A percentile compares a stretch with the other conserved stretches of the same genome.
phyloP scores from a whole-genome alignment of 2,113 vertebrate genomes.

The Anguilla rostrata region DNA sequence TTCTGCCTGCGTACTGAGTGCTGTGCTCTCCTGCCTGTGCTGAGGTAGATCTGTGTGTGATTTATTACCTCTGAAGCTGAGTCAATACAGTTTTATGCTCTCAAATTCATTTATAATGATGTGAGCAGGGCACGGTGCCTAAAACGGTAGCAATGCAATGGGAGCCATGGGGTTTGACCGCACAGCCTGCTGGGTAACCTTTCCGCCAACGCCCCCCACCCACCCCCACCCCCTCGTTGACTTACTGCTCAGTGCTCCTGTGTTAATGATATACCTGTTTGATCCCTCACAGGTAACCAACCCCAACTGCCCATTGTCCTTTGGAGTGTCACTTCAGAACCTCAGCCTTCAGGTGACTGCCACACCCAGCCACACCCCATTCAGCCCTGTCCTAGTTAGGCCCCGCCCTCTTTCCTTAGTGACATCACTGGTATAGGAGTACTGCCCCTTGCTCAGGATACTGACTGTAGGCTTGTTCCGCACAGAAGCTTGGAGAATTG shows the following conservation, averaged over 20 bases:
- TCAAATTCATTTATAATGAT: not conserved
- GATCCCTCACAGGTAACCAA: conserved; percentile 82
- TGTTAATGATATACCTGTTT: conserved; percentile 7
- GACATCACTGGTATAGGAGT: not conserved
- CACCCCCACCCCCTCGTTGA: not conserved
- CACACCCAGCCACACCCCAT: no score
- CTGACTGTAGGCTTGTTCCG: no score
- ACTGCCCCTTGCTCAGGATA: no score
- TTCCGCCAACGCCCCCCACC: no score
- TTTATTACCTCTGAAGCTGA: no score
- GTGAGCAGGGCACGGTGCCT: not conserved
- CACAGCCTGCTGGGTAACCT: not conserved
- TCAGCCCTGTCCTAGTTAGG: no score
- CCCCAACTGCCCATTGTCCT: conserved; percentile 82
- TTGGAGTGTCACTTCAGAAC: conserved; percentile 94
- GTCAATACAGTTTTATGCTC: no score
- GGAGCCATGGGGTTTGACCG: not conserved
- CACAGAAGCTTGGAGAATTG: no score
- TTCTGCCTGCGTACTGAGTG: no score
- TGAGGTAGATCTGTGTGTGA: no score
- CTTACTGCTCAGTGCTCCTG: not conserved
- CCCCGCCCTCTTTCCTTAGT: not conserved
- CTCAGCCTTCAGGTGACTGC: conserved; percentile 90
- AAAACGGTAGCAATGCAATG: not conserved
- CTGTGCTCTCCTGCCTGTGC: no score